Evolutionary conservation across 2,113 vertebrate genomes (phyloP), one percentile per base, ranked within the genome.

Genomic region (Pycnonotus jocosus): DNA sequence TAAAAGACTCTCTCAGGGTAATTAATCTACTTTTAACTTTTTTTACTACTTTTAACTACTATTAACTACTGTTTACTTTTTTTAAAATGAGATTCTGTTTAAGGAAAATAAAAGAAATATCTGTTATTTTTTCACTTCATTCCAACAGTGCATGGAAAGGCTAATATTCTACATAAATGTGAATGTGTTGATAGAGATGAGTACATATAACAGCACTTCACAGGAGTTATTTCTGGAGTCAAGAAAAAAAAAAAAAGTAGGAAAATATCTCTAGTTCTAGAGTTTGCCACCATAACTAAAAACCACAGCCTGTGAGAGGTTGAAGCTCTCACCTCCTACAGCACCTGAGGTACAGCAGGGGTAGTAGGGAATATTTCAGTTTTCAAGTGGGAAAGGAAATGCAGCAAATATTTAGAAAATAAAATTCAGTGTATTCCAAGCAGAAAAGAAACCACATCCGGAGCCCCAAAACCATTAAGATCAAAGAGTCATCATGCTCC

Each of bases 301-400:
- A 86, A 50, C 7, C 2, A 88, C 35, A 79, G 15, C 33, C 54
- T 66, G 20, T 44, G 50, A 64, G 83, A 74, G 28, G 45, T 1
- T 85, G 58, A 45, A 57, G 51, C 53, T 51, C 27, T 60, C 62
- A 51, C 14, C 17, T 77, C 72, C 72, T 45, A 15, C 48, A 92
- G 57, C 45, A 93, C 56, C 51, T 82, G 57, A 72, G 76, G 27
- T 38, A 37, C 6, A 54, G 69, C 18, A 73, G 66, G 58, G 78
- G 48, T 31, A 66, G 61, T 7, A 81, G 48, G 18, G 93, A 92
- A 82, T 31, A 81, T 66, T 88, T 86, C 48, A 83, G n/a, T 48
- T 93, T 88, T 87, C 54, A 92, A 86, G 45, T 81, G 65, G 77
- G 65, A 93, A 97, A 96, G 73, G 82, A 96, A 95, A 87, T 54